phyloP scores from a whole-genome alignment of 2,888 invertebrate species.

The Lasioglossum leucozonium region DNA sequence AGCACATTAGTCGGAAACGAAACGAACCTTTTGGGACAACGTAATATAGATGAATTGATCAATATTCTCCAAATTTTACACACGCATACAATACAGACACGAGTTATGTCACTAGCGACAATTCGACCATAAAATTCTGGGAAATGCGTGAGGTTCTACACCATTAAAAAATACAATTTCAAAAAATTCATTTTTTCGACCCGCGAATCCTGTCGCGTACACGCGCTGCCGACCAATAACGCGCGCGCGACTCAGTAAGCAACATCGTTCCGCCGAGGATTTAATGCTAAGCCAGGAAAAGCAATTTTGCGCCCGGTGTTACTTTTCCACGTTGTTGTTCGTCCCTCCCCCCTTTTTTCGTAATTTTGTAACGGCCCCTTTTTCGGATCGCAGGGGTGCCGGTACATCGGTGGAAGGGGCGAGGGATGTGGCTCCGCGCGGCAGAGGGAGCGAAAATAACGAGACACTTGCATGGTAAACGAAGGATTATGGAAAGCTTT shows the following conservation, averaged over 20 bases:
- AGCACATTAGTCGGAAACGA: too few relatives aligned
- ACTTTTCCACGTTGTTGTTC: neutral
- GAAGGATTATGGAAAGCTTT: conserved; percentile 26
- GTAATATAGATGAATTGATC: too few relatives aligned
- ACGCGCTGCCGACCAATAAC: neutral
- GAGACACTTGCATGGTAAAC: conserved; percentile 28
- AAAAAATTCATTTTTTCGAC: neutral
- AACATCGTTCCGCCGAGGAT: conserved; percentile 24
- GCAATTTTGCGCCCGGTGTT: conserved; percentile 15
- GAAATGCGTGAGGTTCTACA: too few relatives aligned
- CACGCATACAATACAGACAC: too few relatives aligned
- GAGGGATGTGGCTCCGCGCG: neutral
- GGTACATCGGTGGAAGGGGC: too few relatives aligned
- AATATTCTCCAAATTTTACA: too few relatives aligned
- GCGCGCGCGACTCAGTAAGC: conserved; percentile 13
- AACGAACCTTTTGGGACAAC: too few relatives aligned
- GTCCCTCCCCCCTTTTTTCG: neutral
- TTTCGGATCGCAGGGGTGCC: neutral
- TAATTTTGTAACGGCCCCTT: conserved; percentile 26
- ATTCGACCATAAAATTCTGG: too few relatives aligned
- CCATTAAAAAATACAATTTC: too few relatives aligned
- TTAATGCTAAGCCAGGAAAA: conserved; percentile 21
- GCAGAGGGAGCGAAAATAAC: conserved; percentile 11
- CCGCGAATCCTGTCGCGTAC: conserved; percentile 11
- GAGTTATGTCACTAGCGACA: too few relatives aligned